Conservation (phyloP, 1,140 invertebrate genomes). For the Rhopalosiphum padi region DNA sequence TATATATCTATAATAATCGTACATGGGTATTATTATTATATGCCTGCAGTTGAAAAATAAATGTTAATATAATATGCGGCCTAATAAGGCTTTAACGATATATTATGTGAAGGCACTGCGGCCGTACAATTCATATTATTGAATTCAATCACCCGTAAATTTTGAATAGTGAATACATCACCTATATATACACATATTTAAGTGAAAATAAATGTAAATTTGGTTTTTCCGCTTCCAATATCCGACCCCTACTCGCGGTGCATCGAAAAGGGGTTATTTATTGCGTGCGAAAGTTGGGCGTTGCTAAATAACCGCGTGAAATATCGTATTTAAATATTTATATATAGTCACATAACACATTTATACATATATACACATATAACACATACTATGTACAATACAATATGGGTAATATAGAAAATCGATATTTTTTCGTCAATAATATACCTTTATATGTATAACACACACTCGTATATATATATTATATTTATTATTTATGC, state of each 20-base stretch:
- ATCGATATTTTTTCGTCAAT: not conserved
- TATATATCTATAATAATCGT: not conserved
- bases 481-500: not conserved
- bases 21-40: not conserved
- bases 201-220: slow-evolving; percentile 15
- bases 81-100: not conserved
- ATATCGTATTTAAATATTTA: not conserved
- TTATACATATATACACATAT: not conserved
- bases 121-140: not conserved
- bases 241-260: not conserved
- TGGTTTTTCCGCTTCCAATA: not conserved
- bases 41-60: not conserved
- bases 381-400: too few relatives aligned
- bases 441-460: not conserved
- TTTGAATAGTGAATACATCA: not conserved
- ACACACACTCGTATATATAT: too few relatives aligned
- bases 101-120: not conserved
- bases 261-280: not conserved
- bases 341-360: not conserved
- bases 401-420: not conserved
- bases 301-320: not conserved
- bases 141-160: not conserved
- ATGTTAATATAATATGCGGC: not conserved
- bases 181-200: not conserved
- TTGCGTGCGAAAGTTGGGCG: not conserved